Percentiles rank a stretch among this genome's conserved stretches.
Evolutionary conservation across 2,113 vertebrate species (phyloP).

Genomic region (Pongo abelii): DNA sequence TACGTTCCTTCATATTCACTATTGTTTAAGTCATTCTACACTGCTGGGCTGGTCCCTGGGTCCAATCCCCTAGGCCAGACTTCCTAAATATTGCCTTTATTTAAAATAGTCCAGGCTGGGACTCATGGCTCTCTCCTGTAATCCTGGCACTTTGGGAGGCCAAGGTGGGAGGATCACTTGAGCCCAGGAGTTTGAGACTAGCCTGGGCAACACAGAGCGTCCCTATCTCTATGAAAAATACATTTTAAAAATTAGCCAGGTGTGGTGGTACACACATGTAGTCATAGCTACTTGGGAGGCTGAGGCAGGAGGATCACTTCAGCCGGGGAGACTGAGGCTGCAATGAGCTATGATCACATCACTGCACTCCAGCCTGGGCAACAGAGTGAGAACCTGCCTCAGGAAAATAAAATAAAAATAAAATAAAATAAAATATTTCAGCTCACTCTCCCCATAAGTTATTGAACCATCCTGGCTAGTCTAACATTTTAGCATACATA

Average conservation of each 20-base stretch:
- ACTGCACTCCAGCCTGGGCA: rapidly evolving
- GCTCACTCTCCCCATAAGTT: background rate
- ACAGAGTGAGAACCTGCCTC: background rate
- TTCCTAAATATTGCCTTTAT: background rate
- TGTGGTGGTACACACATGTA: background rate
- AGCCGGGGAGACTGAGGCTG: background rate
- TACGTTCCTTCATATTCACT: background rate
- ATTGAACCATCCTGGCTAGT: background rate
- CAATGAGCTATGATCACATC: background rate
- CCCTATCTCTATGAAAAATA: background rate
- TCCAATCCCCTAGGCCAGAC: no score
- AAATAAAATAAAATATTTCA: background rate
- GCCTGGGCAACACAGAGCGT: background rate
- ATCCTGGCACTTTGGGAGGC: background rate
- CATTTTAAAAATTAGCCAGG: background rate
- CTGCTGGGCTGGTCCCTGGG: background rate
- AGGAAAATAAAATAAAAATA: background rate
- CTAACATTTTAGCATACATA: background rate
- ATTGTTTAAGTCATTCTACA: background rate
- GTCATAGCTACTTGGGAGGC: background rate
- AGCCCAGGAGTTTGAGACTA: background rate
- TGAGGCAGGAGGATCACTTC: background rate
- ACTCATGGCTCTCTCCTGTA: background rate
- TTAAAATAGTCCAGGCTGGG: background rate
- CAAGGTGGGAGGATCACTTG: background rate